Evolutionary conservation across 2,797 vertebrate species (phyloP), one percentile per base, ranked within the genome.

Genomic region (Rachycentron canadum): DNA sequence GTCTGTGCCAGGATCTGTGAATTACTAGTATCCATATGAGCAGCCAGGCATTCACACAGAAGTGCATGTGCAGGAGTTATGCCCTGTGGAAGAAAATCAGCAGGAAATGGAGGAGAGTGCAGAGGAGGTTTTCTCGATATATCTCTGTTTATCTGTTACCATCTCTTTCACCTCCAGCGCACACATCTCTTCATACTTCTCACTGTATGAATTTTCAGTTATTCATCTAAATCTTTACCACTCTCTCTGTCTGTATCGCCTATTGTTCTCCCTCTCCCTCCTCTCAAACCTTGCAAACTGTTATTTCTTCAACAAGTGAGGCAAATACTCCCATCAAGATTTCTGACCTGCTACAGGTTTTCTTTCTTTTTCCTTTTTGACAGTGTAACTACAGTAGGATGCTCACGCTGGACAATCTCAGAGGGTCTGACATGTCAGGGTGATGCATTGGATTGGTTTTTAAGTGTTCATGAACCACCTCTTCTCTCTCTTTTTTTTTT

Each of bases 401-500:
- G 38, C 62, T 73, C 57, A 58, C 38, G 40, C 56, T 9, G 45
- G 55, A 49, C 41, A 82, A 52, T 28, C 52, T 56, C 25, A 6
- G 64, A 19, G 58, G 75, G 25, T 19, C 50, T 79, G 52, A 25
- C 36, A 19, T 28, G 66, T 49, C 5, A 0, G 26, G 21, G 13
- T 59, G 62, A 76, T 74, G 69, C 62, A 81, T 83, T 78, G 25
- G 81, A 87, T 65, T 52, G 30, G 21, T 71, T 84, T 81, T 78
- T 69, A 65, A 60, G 58, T 74, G 62, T 58, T 76, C 23, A 23
- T 58, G 40, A 68, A n/a, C 1, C 52, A 61, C 60, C 40, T 78
- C 43, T 72, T 38, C 74, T 82, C 26, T 82, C 40, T 3, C 3
- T 14, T 60, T 43, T 74, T 52, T 34, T 65, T 11, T n/a, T n/a